Evolutionary conservation across 2,888 invertebrate species (phyloP).

Genomic region (Pristionchus exspectatus): DNA sequence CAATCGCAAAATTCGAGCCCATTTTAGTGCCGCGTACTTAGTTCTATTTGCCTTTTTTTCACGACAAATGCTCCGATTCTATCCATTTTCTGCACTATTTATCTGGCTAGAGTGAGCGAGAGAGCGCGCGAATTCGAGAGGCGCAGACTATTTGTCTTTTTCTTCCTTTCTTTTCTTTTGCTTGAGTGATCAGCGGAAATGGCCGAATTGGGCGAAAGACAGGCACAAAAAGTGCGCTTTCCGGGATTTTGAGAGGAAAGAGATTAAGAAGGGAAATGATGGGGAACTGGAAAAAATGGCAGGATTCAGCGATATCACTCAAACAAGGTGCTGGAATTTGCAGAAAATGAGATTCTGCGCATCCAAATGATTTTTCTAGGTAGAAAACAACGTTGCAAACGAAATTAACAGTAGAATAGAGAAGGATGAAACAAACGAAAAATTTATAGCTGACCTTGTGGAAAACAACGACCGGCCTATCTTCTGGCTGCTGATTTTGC

Average conservation of each 20-base stretch:
- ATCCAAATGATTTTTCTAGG: too few species aligned
- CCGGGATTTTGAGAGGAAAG: not conserved
- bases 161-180: not conserved
- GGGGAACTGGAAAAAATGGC: not conserved
- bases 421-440: too few species aligned
- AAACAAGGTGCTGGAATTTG: not conserved
- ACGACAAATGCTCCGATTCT: not conserved
- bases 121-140: not conserved
- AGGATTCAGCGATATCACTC: not conserved
- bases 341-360: not conserved
- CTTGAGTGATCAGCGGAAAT: conserved; percentile 24
- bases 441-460: too few species aligned
- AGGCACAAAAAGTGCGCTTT: not conserved
- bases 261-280: not conserved
- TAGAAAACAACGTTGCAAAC: too few species aligned
- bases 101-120: not conserved
- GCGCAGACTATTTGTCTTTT: not conserved
- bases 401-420: too few species aligned
- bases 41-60: not conserved
- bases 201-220: not conserved
- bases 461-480: conserved; percentile 77
- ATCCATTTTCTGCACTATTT: not conserved
- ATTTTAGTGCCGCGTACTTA: conserved; percentile 9
- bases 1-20: not conserved
- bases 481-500: conserved; percentile 34